Evolutionary conservation across 2,113 vertebrate genomes (phyloP).

Genomic region (Sterrhoptilus dennistouni): DNA sequence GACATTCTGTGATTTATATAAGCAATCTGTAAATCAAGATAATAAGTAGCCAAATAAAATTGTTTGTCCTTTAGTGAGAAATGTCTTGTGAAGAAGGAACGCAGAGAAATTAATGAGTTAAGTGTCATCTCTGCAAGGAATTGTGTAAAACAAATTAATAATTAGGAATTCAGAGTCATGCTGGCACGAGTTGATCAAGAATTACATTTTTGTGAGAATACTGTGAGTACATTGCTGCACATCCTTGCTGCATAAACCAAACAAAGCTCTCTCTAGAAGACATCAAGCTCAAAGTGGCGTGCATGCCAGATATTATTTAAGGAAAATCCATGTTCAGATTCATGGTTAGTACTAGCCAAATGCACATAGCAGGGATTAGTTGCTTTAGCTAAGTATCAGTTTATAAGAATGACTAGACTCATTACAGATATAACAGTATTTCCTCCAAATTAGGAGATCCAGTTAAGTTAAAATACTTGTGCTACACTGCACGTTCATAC

Average conservation of each 20-base stretch:
- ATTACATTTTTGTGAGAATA: neutral
- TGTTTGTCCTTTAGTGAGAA: slow-evolving; percentile 16
- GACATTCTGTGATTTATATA: slow-evolving; percentile 1
- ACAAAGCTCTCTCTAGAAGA: neutral
- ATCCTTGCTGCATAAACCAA: neutral
- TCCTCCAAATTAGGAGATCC: neutral
- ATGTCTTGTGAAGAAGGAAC: neutral
- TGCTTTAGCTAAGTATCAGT: neutral
- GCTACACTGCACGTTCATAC: neutral
- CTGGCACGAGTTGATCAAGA: slow-evolving; percentile 16
- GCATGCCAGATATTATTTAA: neutral
- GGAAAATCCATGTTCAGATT: neutral
- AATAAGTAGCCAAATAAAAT: slow-evolving; percentile 4
- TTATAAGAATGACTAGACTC: neutral
- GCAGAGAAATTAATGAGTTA: slow-evolving; percentile 39
- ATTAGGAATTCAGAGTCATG: slow-evolving; percentile 44
- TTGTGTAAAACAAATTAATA: slow-evolving; percentile 43
- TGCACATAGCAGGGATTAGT: neutral
- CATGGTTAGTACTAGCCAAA: neutral
- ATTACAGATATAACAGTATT: neutral
- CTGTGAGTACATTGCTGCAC: neutral
- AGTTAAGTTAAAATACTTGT: neutral
- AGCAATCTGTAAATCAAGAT: slow-evolving; percentile 35
- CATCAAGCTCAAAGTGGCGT: neutral
- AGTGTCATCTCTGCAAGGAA: slow-evolving; percentile 10